Base-by-base conservation (phyloP, 1,140 invertebrate genomes). In the Magallana gigas region DNA sequence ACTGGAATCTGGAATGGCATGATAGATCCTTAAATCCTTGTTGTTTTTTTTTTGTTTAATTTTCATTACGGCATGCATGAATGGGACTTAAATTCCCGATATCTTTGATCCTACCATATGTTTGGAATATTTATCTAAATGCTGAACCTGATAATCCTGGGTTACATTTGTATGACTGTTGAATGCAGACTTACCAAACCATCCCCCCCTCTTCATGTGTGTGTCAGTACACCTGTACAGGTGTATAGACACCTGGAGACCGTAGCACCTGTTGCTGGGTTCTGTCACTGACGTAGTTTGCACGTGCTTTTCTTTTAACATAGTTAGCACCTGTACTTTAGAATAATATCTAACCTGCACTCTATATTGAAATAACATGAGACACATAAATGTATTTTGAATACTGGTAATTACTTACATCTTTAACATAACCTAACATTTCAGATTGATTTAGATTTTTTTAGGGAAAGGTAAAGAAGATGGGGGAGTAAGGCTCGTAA, bases 241-340 rank as follows among this genome's bases (percentile, higher is more conserved):
- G 36, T 48, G 36, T 76, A 4, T 36, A 76, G 68, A 12, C 68
- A 76, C 68, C 12, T 76, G 68, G 36, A 29, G 68, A 48, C 36
- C 36, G 36, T 48, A 5, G 36, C 36, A 48, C 36, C 36, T 48
- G 2, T 48, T 48, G 36, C 36, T 48, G 36, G 36, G 36, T 48
- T 48, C 36, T 48, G 68, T 76, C 68, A 76, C 68, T 12, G 68
- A 76, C 14, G 23, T 76, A 76, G 68, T 76, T 76, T 76, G 23
- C 68, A 76, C 68, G 0, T 76, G 68, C 68, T 76, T 48, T 76
- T 12, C 23, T 76, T 18, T 76, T 76, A 76, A 76, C 68, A 36
- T 36, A 76, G 11, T 29, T 29, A 76, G 68, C 68, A 76, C 8
- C 23, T 76, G 68, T 76, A 29, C 12, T 76, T 29, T 76, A 18